Conservation (phyloP, 2,797 vertebrate genomes). For the Sorex maritimensis region DNA sequence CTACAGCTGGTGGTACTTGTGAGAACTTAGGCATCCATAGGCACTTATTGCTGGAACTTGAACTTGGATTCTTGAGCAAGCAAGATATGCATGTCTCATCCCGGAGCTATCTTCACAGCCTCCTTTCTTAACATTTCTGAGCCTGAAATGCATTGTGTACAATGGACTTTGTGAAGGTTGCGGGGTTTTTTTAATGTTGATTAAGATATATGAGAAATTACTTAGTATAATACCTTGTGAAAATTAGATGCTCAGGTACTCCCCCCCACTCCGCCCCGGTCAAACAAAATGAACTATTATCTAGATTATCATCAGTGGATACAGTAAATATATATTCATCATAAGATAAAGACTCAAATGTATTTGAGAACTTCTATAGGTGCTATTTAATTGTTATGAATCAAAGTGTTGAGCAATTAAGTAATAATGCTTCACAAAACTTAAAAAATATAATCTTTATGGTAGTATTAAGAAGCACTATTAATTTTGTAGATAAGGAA, state of each 20-base stretch:
- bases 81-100: too few species aligned
- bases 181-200: slow-evolving; percentile 14
- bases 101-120: too few species aligned
- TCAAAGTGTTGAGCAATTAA: slow-evolving; percentile 33
- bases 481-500: slow-evolving; percentile 47
- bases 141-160: neutral
- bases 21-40: too few species aligned
- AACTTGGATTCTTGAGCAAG: too few species aligned
- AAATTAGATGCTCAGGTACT: neutral
- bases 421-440: slow-evolving; percentile 7
- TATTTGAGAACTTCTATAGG: neutral
- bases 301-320: slow-evolving; percentile 5
- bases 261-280: neutral
- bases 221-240: neutral
- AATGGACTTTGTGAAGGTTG: too few species aligned
- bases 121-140: too few species aligned
- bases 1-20: too few species aligned
- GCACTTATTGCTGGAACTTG: too few species aligned
- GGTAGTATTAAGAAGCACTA: slow-evolving; percentile 58
- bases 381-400: slow-evolving; percentile 9
- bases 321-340: neutral
- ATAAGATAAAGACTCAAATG: neutral
- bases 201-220: neutral
- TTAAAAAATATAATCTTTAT: slow-evolving; percentile 22
- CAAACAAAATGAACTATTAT: neutral